phyloP scores from a whole-genome alignment of 2,888 invertebrate species.

The Folsomia candida region DNA sequence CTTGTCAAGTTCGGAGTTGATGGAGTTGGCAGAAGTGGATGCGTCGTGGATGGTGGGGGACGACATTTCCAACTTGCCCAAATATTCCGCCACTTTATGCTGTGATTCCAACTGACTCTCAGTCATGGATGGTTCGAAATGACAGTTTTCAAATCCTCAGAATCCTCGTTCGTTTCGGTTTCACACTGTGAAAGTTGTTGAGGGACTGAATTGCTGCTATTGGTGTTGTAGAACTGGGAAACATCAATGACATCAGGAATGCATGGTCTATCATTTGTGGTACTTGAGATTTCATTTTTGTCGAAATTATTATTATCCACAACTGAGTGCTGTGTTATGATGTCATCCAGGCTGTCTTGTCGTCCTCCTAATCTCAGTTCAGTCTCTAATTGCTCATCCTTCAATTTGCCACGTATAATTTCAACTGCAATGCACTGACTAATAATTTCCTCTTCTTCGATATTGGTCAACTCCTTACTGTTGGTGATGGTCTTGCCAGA shows the following conservation, averaged over 20 bases:
- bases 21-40: neutral
- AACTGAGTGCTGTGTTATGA: neutral
- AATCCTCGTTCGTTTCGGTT: neutral
- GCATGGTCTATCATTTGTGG: constrained; percentile 10
- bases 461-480: neutral
- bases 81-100: constrained; percentile 21
- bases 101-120: neutral
- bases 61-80: constrained; percentile 11
- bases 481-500: neutral
- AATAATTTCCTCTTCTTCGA: constrained; percentile 20
- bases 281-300: constrained; percentile 16
- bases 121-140: neutral
- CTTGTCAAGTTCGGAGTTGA: neutral
- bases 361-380: constrained; percentile 13
- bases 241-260: constrained; percentile 15
- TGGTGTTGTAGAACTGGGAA: neutral
- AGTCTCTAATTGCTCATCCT: neutral
- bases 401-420: neutral
- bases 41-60: neutral
- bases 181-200: neutral
- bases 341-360: constrained; percentile 10
- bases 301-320: neutral
- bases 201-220: neutral
- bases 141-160: neutral
- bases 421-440: constrained; percentile 14